Conservation (phyloP, 2,113 vertebrate species). For the Sebastes schlegelii region DNA sequence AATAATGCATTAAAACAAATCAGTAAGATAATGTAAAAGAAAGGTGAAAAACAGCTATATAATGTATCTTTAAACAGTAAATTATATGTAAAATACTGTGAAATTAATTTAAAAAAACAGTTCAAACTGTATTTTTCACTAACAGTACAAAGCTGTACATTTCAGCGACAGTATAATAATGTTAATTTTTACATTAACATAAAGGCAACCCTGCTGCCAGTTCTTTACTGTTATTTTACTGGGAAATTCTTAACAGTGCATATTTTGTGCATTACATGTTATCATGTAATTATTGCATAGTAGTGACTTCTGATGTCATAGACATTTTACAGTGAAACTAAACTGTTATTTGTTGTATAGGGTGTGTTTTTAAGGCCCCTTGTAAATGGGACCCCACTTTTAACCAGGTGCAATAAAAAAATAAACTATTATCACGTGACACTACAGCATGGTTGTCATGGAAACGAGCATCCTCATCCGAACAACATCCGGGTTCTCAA, state of each 20-base stretch:
- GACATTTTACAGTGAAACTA: background rate
- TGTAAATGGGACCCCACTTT: background rate
- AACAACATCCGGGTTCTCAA: background rate
- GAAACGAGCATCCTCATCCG: conserved; percentile 26
- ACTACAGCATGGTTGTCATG: conserved; percentile 9
- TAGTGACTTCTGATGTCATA: background rate
- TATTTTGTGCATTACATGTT: background rate
- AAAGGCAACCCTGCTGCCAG: no score
- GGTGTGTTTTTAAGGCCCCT: background rate
- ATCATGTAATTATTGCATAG: background rate
- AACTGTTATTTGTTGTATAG: background rate
- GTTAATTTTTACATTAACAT: no score
- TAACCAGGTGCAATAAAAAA: background rate
- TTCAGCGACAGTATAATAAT: no score
- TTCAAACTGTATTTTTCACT: no score
- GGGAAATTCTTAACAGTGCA: background rate
- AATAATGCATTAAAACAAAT: no score
- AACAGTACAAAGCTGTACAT: no score
- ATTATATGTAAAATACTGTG: no score
- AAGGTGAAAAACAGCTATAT: no score
- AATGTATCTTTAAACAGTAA: no score
- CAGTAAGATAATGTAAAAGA: no score
- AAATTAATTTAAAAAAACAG: no score
- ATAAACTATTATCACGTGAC: conserved; percentile 24
- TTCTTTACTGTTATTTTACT: no score